Evolutionary conservation across 2,888 invertebrate genomes (phyloP), one percentile per base, ranked within the genome.

Genomic region (Drosophila buzzatii): DNA sequence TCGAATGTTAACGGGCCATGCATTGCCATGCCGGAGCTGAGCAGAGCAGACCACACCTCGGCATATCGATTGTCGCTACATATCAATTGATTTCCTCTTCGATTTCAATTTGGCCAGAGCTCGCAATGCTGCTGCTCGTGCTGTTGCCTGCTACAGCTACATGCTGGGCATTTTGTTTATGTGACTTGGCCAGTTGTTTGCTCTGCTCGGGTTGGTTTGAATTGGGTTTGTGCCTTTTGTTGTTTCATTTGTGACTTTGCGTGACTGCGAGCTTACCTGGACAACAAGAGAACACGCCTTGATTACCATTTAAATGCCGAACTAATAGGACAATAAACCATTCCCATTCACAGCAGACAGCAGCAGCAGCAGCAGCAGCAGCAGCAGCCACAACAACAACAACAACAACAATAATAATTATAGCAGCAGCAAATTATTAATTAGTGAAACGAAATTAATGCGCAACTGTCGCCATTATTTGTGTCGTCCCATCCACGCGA

Each of bases 241-340:
- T 77, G 59, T 65, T 64, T 70, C 81, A 73, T 82, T 90, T 86
- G 79, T 79, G 89, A 84, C 70, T 80, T 90, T 90, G 86, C 90
- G 90, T 87, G 86, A 89, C 86, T 87, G 79, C 70, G 75, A 77
- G 86, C 66, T 84, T 73, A 87, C 82, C 90, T 81, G 86, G 49
- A 71, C 66, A 66, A 71, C 60, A 63, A 18, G 70, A 74, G 61
- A 61, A 55, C 81, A 73, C 79, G 82, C 90, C 90, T 77, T 87
- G 90, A 89, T 90, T 87, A 79, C 79, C 86, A 90, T 88, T 85
- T 88, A 88, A 88, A 90, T 82, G 91, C 77, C 69, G 66, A 80
- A 72, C 88, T 90, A 88, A 88, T 88, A 90, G 90, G 74, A 82
- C 91, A 91, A 91, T 90, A 90, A 91, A 91, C 73, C 90, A 90